Base-by-base conservation (phyloP, 2,797 vertebrate genomes). In the Periparus ater region DNA sequence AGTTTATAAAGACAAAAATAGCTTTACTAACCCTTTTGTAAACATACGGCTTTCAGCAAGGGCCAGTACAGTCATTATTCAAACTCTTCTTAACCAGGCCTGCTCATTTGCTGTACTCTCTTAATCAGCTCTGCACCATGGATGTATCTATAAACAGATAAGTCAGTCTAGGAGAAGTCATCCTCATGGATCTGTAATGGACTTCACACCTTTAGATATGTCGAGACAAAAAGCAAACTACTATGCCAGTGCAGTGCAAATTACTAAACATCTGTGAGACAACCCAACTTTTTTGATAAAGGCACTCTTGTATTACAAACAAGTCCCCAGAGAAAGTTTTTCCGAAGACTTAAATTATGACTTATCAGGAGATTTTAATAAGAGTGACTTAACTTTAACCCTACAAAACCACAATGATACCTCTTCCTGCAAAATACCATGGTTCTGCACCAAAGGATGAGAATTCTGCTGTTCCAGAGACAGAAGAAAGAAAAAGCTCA, bases 1-100 rank as follows among this genome's bases (percentile, higher is more conserved):
- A 92, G 93, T 97, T 98, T 98, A 98, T 94, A 96, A 95, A 97
- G 96, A 97, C 93, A 30, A 97, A 98, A 98, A 98, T 97, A 97
- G 95, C 96, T 97, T 94, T 76, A 95, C 93, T 96, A 96, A 97
- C 91, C 95, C 93, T 97, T 96, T 76, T 96, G 93, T 98, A 98
- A 97, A 98, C 96, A 97, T 55, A 95, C 54, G 96, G 96, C 93
- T 96, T 96, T 98, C 97, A 97, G 88, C 95, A 97, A 94, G 72
- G 91, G 87, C 87, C 82, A 92, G 89, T 10, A 80, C 74, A 95
- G 86, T 88, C 95, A 96, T 96, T 97, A 96, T 86, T 97, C 94
- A 98, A 82, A 96, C 93, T 88, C 94, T 61, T 85, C 88, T 89
- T 81, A 92, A 92, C 93, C 95, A 91, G 85, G 87, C 72, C 86